A percentile compares a stretch with the other conserved stretches of the same genome.
Evolutionary conservation across 2,888 invertebrate genomes (phyloP).

Genomic region (Ennomos erosarius): DNA sequence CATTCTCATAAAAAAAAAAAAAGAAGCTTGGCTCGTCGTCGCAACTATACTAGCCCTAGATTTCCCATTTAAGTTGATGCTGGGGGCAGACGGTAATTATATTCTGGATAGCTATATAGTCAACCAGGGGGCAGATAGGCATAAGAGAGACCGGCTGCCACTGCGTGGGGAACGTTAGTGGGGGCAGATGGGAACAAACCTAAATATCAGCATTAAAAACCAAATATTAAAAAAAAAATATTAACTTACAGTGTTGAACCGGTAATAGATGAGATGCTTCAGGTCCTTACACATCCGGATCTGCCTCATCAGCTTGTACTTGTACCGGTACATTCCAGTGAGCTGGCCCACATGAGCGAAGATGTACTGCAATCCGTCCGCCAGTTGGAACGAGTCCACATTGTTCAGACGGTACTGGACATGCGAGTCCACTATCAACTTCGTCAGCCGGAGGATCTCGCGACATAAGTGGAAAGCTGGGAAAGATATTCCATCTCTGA

Average conservation of each 20-base stretch:
- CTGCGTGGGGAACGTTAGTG: too few species aligned
- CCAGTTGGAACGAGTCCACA: conserved; percentile 99
- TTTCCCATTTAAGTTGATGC: too few species aligned
- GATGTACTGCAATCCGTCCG: conserved; percentile 99
- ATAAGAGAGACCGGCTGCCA: too few species aligned
- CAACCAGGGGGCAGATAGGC: too few species aligned
- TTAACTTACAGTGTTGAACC: conserved; percentile 96
- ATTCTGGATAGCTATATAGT: too few species aligned
- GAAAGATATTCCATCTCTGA: neutral
- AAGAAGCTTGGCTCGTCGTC: too few species aligned
- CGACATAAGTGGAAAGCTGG: conserved; percentile 99
- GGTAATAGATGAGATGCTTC: conserved; percentile 99
- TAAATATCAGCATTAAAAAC: too few species aligned
- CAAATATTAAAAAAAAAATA: too few species aligned
- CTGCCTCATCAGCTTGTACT: conserved; percentile 99
- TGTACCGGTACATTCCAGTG: conserved; percentile 99
- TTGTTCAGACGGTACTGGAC: conserved; percentile 99
- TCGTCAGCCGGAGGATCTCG: conserved; percentile 99
- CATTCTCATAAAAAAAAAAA: too few species aligned
- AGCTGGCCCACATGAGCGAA: conserved; percentile 99
- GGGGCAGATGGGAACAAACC: too few species aligned
- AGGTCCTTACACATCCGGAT: conserved; percentile 99
- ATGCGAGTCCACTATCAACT: conserved; percentile 99
- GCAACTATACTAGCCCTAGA: too few species aligned
- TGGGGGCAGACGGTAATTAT: too few species aligned